Conservation (phyloP, 2,797 vertebrate genomes). For the Apogon hyalosoma region DNA sequence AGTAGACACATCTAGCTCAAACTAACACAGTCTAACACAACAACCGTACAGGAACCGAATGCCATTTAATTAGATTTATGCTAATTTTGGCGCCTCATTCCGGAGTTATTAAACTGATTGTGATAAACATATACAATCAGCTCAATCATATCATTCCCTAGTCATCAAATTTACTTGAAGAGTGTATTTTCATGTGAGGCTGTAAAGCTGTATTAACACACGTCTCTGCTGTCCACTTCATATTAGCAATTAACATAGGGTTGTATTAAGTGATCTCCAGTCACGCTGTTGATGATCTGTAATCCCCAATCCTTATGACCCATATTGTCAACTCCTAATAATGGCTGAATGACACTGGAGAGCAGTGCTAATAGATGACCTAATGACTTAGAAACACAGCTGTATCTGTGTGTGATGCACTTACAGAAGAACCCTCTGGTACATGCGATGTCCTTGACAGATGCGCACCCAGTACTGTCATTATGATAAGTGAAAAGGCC, state of each 20-base stretch:
- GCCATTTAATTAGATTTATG: too few species aligned
- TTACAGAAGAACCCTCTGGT: constrained; percentile 21
- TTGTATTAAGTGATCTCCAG: constrained; percentile 54
- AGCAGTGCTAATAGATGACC: constrained; percentile 55
- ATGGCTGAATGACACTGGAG: constrained; percentile 48
- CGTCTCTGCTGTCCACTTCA: constrained; percentile 26
- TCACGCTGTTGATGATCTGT: constrained; percentile 48
- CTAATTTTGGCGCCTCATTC: too few species aligned
- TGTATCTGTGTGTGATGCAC: constrained; percentile 38
- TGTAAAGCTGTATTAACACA: constrained; percentile 11
- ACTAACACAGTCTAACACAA: too few species aligned
- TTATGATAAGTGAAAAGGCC: constrained; percentile 25
- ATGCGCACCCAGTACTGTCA: constrained; percentile 16
- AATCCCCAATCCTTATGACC: constrained; percentile 51
- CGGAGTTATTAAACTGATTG: too few species aligned
- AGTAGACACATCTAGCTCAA: background rate
- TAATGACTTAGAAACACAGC: constrained; percentile 60
- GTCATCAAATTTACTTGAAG: background rate
- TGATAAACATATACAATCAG: too few species aligned
- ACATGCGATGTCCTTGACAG: constrained; percentile 34
- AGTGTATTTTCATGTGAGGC: constrained; percentile 4
- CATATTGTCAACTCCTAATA: constrained; percentile 47
- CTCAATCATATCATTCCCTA: too few species aligned
- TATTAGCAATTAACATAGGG: constrained; percentile 48
- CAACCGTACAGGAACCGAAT: too few species aligned